Conservation (phyloP, 2,113 vertebrate species). For the Ceyx melanurus region DNA sequence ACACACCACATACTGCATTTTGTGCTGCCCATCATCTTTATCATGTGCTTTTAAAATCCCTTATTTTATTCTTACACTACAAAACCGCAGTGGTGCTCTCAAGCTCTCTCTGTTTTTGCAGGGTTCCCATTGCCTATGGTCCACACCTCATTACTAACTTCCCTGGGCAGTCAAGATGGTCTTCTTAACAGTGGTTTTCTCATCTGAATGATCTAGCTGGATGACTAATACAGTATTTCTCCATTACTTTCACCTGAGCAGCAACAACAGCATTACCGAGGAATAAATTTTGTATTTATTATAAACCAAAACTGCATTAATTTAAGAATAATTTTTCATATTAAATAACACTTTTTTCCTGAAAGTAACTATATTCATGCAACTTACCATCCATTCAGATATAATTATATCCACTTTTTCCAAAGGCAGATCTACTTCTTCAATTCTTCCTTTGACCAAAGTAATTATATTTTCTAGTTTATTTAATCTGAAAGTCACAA, state of each 20-base stretch:
- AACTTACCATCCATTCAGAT: slow-evolving; percentile 98
- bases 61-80: not conserved
- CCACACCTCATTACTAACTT: not conserved
- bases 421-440: slow-evolving; percentile 89
- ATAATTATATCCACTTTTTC: slow-evolving; percentile 95
- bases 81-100: not conserved
- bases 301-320: fast-evolving
- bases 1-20: not conserved
- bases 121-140: not conserved
- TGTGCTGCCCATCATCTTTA: not conserved
- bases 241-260: not conserved
- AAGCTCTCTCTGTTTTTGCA: not conserved
- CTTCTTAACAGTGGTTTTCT: not conserved
- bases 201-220: not conserved
- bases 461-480: slow-evolving; percentile 85
- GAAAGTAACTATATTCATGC: not conserved
- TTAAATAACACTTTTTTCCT: not conserved
- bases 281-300: not conserved
- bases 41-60: not conserved
- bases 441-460: slow-evolving; percentile 92
- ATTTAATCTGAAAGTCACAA: slow-evolving; percentile 85
- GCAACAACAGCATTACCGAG: not conserved
- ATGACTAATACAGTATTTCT: not conserved
- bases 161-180: not conserved
- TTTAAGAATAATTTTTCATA: not conserved